Conservation (phyloP, 2,113 vertebrate species). For the Thalassarche chlororhynchos region DNA sequence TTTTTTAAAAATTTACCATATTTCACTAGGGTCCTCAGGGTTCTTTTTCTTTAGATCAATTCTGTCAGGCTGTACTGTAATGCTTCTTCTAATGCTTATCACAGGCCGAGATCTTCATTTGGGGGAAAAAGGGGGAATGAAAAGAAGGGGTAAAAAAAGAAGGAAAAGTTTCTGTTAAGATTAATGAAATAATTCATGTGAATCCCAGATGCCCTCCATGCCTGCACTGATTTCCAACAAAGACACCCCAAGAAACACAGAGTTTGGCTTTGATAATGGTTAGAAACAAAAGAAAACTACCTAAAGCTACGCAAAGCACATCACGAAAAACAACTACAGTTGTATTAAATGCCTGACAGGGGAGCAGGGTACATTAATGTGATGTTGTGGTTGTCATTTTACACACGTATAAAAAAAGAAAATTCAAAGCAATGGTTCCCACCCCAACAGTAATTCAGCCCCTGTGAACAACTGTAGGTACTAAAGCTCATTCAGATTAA, state of each 20-base stretch:
- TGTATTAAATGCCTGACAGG: not conserved
- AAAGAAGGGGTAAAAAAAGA: not conserved
- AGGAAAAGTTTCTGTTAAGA: not conserved
- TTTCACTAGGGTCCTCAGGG: conserved; percentile 76
- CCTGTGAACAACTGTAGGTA: not conserved
- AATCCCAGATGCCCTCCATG: not conserved
- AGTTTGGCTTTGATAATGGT: not conserved
- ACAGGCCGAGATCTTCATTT: conserved; percentile 86
- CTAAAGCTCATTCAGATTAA: not conserved
- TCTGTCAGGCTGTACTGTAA: conserved; percentile 81
- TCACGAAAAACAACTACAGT: not conserved
- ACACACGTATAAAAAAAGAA: fast-evolving
- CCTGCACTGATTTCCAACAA: not conserved
- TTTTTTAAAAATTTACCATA: conserved; percentile 78
- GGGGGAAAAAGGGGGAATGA: not conserved
- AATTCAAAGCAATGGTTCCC: not conserved
- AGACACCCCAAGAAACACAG: not conserved
- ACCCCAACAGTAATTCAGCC: not conserved
- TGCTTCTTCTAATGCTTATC: conserved; percentile 82
- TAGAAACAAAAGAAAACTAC: not conserved
- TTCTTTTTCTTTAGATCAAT: conserved; percentile 80
- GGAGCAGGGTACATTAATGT: not conserved
- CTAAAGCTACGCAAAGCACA: not conserved
- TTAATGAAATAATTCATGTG: not conserved
- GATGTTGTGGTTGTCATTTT: not conserved